A percentile compares a stretch with the other conserved stretches of the same genome.
Evolutionary conservation across 2,797 vertebrate genomes (phyloP).

Genomic region (Micromesistius poutassou): DNA sequence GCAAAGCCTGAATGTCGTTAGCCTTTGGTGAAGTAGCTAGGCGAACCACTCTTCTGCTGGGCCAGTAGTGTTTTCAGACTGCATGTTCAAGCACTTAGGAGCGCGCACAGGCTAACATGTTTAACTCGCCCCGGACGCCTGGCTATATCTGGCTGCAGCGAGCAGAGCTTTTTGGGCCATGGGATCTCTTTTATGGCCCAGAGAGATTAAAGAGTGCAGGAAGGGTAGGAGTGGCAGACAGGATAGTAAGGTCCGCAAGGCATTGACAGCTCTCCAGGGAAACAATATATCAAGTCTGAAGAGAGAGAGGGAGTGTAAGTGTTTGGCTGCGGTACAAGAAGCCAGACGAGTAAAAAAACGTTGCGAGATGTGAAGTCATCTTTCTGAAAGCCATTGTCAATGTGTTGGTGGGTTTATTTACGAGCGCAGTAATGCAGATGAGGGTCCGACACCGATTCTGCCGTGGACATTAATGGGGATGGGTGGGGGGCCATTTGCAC

Average conservation of each 20-base stretch:
- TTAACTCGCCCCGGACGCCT: conserved; percentile 49
- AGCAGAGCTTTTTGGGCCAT: conserved; percentile 53
- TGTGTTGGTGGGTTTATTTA: conserved; percentile 53
- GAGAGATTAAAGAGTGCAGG: conserved; percentile 68
- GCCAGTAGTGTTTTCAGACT: conserved; percentile 53
- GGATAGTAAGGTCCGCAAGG: conserved; percentile 63
- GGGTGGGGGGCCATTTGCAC: conserved; percentile 24
- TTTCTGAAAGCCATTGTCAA: conserved; percentile 64
- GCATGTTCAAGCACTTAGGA: conserved; percentile 49
- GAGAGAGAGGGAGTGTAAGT: conserved; percentile 52
- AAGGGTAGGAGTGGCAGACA: conserved; percentile 42
- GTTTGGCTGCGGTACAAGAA: conserved; percentile 71
- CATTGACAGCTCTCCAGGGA: conserved; percentile 70
- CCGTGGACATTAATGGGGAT: background rate
- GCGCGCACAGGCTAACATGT: conserved; percentile 61
- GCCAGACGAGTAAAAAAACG: conserved; percentile 67
- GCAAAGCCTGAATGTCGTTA: conserved; percentile 61
- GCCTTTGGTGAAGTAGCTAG: conserved; percentile 51
- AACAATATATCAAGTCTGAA: conserved; percentile 70
- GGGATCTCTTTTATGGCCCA: conserved; percentile 54
- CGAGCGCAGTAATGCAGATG: conserved; percentile 46
- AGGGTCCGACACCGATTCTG: conserved; percentile 45
- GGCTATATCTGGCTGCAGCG: conserved; percentile 48
- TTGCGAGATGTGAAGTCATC: conserved; percentile 67
- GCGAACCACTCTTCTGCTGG: conserved; percentile 41